Conservation (phyloP, 2,888 invertebrate genomes). For the Asteroscopus sphinx region DNA sequence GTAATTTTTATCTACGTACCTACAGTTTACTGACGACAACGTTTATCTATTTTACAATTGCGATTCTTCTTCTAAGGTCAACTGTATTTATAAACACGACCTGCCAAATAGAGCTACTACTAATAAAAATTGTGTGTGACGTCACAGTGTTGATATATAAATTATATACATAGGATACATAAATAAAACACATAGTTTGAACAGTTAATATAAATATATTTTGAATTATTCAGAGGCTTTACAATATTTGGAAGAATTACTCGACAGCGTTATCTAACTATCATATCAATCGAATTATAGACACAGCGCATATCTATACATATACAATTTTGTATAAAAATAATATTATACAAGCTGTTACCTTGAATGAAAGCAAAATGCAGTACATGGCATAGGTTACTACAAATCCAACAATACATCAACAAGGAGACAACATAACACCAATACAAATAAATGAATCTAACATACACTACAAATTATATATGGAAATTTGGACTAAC, state of each 20-base stretch:
- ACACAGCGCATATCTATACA: conserved; percentile 68
- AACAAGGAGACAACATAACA: conserved; percentile 68
- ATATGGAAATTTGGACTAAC: conserved; percentile 61
- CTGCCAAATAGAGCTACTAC: neutral
- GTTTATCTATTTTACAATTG: conserved; percentile 14
- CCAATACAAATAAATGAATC: conserved; percentile 60
- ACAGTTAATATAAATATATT: conserved; percentile 90
- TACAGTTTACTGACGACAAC: conserved; percentile 4
- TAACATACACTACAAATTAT: conserved; percentile 52
- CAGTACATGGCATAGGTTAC: conserved; percentile 48
- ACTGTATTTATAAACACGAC: conserved; percentile 15
- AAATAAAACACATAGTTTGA: conserved; percentile 85
- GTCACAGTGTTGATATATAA: neutral
- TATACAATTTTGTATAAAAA: conserved; percentile 70
- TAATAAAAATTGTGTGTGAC: neutral
- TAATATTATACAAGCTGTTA: conserved; percentile 76
- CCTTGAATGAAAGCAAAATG: conserved; percentile 55
- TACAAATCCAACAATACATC: conserved; percentile 54
- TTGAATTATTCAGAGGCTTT: conserved; percentile 90
- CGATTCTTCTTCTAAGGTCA: conserved; percentile 9
- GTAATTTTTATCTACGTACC: conserved; percentile 30
- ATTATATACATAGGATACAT: conserved; percentile 20
- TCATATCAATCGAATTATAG: conserved; percentile 66
- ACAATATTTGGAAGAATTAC: conserved; percentile 89
- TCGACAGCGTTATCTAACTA: conserved; percentile 72